Conservation (phyloP, 2,113 vertebrate genomes). For the Anhinga rufa region DNA sequence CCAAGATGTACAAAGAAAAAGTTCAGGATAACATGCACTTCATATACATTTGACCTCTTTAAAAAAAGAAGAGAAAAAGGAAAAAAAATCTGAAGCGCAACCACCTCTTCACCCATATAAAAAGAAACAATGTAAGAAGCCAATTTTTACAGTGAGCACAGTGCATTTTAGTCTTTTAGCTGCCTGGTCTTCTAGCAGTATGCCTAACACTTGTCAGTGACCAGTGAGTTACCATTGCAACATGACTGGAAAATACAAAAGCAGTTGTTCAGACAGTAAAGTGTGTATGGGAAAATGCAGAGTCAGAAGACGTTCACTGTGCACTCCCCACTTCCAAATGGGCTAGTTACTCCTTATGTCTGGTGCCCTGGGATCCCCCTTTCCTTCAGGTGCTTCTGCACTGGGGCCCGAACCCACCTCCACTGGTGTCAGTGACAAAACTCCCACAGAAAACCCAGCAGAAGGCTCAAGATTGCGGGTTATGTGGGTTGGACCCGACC, state of each 20-base stretch:
- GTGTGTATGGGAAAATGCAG: neutral
- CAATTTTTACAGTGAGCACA: slow-evolving; percentile 66
- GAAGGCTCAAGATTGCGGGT: neutral
- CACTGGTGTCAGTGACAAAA: neutral
- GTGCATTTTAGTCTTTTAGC: slow-evolving; percentile 65
- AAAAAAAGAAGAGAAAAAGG: neutral
- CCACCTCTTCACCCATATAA: slow-evolving; percentile 50
- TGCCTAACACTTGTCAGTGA: neutral
- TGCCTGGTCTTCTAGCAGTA: slow-evolving; percentile 64
- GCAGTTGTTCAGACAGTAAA: neutral
- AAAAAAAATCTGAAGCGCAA: slow-evolving; percentile 42
- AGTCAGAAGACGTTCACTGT: neutral
- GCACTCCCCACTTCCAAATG: neutral
- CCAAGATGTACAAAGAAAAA: slow-evolving; percentile 71
- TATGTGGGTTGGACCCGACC: rapidly evolving
- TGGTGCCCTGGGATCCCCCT: neutral
- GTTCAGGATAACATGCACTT: slow-evolving; percentile 69
- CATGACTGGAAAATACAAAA: neutral
- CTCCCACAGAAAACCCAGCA: neutral
- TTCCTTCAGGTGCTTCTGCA: neutral
- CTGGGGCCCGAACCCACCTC: rapidly evolving
- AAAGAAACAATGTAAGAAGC: slow-evolving; percentile 63
- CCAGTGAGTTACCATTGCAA: neutral
- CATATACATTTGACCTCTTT: slow-evolving; percentile 56
- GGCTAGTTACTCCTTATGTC: neutral